Evolutionary conservation across 2,113 vertebrate species (phyloP).

Genomic region (Tiliqua scincoides): DNA sequence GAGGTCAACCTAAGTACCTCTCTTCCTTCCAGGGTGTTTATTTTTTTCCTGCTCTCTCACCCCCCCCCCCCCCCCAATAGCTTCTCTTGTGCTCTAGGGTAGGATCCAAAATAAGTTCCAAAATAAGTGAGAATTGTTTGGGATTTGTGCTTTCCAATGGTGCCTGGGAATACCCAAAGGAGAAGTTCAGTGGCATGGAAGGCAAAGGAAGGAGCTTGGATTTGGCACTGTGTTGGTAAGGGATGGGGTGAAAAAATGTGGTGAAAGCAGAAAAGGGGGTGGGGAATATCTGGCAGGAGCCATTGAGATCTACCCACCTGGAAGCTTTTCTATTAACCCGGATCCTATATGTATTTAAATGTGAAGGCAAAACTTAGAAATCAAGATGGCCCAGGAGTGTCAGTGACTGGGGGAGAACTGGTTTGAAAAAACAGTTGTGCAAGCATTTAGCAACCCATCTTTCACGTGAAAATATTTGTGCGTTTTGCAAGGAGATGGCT

Average conservation of each 20-base stretch:
- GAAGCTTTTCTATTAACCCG: neutral
- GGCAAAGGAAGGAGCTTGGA: neutral
- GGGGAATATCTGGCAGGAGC: neutral
- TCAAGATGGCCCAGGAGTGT: neutral
- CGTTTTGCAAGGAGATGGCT: no score
- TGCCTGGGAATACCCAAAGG: neutral
- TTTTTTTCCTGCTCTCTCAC: neutral
- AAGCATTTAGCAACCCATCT: no score
- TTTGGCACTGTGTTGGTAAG: neutral
- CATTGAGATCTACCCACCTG: neutral
- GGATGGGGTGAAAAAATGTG: neutral
- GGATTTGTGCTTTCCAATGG: neutral
- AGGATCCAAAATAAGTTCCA: neutral
- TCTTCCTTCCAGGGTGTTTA: slow-evolving; percentile 9
- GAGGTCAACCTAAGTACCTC: slow-evolving; percentile 46
- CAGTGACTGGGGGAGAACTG: neutral
- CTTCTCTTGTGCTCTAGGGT: no score
- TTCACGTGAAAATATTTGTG: no score
- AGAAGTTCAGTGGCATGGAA: accelerated
- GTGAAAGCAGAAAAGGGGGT: neutral
- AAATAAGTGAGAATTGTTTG: neutral
- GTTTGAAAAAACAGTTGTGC: no score
- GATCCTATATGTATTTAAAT: neutral
- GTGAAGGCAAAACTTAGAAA: neutral
- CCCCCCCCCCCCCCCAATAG: neutral